Base-by-base conservation (phyloP, 53 echinoderm and acorn worm species). In the Holothuria scabra region DNA sequence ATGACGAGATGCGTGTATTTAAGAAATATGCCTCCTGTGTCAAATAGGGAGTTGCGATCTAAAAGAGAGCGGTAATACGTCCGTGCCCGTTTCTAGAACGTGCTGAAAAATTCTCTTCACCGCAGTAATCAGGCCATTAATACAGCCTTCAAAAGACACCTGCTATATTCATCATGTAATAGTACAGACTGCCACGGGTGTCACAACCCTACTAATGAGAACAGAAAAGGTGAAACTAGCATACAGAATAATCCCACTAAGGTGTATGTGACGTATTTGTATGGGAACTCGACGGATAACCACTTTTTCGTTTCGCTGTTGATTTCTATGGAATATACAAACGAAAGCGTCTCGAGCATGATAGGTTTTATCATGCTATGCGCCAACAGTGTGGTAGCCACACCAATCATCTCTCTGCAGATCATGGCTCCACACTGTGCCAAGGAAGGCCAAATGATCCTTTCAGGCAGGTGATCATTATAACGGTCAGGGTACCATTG, bases 191-290 rank as follows among this genome's bases (percentile, higher is more conserved):
- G 65, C n/a, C n/a, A n/a, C n/a, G n/a, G n/a, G n/a, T 12, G 81
- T 12, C 87, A 84, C 34, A 93, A 35, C 21, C 90, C 88, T 34
- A 93, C 65, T 16, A 74, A 52, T 57, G 82, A 14, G 52, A 87
- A 90, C 35, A 88, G 49, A 2, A 87, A n/a, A 12, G 93, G 90
- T 19, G 74, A 75, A 11, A 84, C 22, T 26, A 80, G 56, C 28
- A 78, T 74, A 18, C 62, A 59, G 38, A 57, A 19, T 25, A 67
- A 74, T 18, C 38, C 66, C 25, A 88, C 38, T 5, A 87, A 79
- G 29, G 87, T 37, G 56, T 85, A 94, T 12, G 91, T 90, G 68
- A 94, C 38, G 66, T 89, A 95, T 65, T 89, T 87, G 61, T 93
- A 93, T 14, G 87, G 85, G 12, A 93, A 71, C 79, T 95, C 91